Base-by-base conservation (phyloP, 2,797 vertebrate genomes). In the Cottoperca gobio region DNA sequence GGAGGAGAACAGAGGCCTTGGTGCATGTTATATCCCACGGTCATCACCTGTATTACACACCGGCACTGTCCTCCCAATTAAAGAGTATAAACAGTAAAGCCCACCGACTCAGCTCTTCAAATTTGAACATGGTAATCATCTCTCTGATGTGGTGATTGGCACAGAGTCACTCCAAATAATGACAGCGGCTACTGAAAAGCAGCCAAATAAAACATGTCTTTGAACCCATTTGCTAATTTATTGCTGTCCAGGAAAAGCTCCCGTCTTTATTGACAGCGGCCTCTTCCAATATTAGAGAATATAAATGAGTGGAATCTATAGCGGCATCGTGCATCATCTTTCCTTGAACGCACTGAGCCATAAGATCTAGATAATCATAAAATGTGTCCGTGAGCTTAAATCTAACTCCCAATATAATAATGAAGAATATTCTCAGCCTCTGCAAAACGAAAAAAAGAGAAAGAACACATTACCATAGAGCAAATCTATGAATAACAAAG, bases 91-190 rank as follows among this genome's bases (percentile, higher is more conserved):
- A 89, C 75, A 85, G 52, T 21, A 40, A 62, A 69, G 72, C 43
- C 48, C 28, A 50, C 55, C 45, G 86, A 80, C 89, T 87, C 78
- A 13, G 58, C 84, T 92, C 84, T 86, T 91, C 84, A 92, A 87
- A 92, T 91, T 78, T 89, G 80, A 67, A 82, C 77, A 77, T 59
- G 78, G 75, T 88, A 86, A 90, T 91, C 70, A 86, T 73, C 68
- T 58, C 54, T 73, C 71, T 83, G 84, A 92, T 89, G 82, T 79
- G 76, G 49, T 83, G 86, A 89, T 82, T 87, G 84, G 86, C 78
- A 66, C 67, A 62, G 6, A 82, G 73, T 77, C 77, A 45, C 49
- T 74, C 79, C 75, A 84, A 82, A 78, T 70, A n/a, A 81, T 65
- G 78, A 76, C 76, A 86, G 23, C 54, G 43, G 62, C 69, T 57